Evolutionary conservation across 1,140 invertebrate genomes (phyloP).

Genomic region (Odontomachus brunneus): DNA sequence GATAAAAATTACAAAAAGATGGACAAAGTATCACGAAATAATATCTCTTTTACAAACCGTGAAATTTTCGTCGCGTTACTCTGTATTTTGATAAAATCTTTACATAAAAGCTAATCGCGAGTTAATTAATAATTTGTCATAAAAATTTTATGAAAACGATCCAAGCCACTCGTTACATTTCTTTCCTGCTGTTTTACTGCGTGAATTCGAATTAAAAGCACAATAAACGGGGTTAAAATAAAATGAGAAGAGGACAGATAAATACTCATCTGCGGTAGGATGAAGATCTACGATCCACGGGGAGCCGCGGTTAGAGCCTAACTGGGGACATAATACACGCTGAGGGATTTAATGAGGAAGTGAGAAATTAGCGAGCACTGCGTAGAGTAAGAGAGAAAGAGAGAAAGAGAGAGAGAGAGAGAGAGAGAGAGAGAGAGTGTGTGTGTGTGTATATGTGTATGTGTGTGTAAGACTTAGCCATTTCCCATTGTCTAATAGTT

Average conservation of each 20-base stretch:
- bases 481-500: slow-evolving; percentile 77
- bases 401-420: too few relatives aligned
- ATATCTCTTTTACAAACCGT: neutral
- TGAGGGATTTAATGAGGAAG: slow-evolving; percentile 85
- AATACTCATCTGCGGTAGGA: slow-evolving; percentile 70
- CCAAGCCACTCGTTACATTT: slow-evolving; percentile 32
- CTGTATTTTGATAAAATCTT: too few relatives aligned
- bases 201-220: slow-evolving; percentile 22
- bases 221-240: slow-evolving; percentile 67
- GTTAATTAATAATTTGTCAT: slow-evolving; percentile 40
- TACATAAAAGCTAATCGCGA: neutral
- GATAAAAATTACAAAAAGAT: neutral
- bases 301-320: slow-evolving; percentile 72
- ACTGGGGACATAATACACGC: slow-evolving; percentile 77
- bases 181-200: slow-evolving; percentile 8
- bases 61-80: too few relatives aligned
- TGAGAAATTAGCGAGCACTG: slow-evolving; percentile 82
- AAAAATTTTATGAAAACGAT: slow-evolving; percentile 34
- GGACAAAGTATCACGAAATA: neutral
- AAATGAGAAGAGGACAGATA: slow-evolving; percentile 74
- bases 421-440: too few relatives aligned
- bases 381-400: slow-evolving; percentile 54
- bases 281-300: slow-evolving; percentile 80
- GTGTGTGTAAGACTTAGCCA: slow-evolving; percentile 39
- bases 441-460: neutral